Percentiles rank a stretch among this genome's conserved stretches.
These are phyloP conservation scores for Sebastes umbrosus DNA, from an alignment of 2,797 vertebrate species.

Conservation along the genomic window DNA sequence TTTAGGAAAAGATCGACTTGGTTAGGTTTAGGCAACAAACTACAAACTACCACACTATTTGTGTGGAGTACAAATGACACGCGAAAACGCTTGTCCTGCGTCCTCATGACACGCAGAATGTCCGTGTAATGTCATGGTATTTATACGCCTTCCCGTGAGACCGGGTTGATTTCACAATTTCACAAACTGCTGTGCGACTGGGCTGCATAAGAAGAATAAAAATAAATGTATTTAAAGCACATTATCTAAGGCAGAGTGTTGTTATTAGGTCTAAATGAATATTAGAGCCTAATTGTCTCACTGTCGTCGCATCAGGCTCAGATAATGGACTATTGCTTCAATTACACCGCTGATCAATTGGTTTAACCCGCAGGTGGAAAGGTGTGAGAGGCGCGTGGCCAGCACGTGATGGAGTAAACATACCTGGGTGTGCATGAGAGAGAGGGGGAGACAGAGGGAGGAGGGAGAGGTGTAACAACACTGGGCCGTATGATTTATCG, in stretches of 20 bases:
- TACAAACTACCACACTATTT: too few relatives aligned
- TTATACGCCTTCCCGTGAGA: too few relatives aligned
- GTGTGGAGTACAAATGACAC: too few relatives aligned
- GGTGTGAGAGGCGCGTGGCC: constrained; percentile 2
- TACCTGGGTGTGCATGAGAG: neutral
- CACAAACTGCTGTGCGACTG: too few relatives aligned
- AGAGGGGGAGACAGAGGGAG: neutral
- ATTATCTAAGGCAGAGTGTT: neutral
- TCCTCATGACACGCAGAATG: too few relatives aligned
- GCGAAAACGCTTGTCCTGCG: too few relatives aligned
- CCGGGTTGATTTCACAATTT: too few relatives aligned
- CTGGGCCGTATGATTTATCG: constrained; percentile 72
- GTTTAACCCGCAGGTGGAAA: constrained; percentile 51
- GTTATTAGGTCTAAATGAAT: constrained; percentile 29
- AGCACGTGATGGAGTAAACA: neutral
- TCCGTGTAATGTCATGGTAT: too few relatives aligned
- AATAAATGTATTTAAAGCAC: neutral
- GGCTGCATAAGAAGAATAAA: too few relatives aligned
- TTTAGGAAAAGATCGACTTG: too few relatives aligned
- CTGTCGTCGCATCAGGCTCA: constrained; percentile 28
- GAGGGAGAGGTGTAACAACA: constrained; percentile 42
- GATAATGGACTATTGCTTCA: constrained; percentile 54
- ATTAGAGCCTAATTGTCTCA: constrained; percentile 41
- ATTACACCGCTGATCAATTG: constrained; percentile 56
- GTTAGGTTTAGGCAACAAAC: too few relatives aligned